These are phyloP conservation scores for Gorsachius goisagi DNA, from an alignment of 2,113 vertebrate genomes.

Conservation along the genomic window DNA sequence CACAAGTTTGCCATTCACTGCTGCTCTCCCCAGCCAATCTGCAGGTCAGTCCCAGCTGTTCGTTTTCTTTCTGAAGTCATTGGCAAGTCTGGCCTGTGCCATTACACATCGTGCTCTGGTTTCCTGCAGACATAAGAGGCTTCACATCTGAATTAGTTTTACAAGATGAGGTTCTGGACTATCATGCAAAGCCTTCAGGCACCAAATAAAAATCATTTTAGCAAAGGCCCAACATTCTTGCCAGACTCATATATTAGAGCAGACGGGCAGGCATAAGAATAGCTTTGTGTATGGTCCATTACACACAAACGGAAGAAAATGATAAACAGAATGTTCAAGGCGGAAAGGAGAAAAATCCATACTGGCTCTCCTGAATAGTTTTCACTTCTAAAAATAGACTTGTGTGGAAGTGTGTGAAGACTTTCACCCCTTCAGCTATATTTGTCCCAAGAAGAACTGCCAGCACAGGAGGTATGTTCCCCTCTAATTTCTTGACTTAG, in stretches of 20 bases:
- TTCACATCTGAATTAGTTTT: not conserved
- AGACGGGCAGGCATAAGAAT: constrained; percentile 50
- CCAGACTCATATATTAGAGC: not conserved
- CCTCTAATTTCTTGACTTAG: not conserved
- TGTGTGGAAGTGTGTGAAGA: constrained; percentile 38
- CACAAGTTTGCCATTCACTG: not conserved
- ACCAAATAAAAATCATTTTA: not conserved
- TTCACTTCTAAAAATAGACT: constrained; percentile 71
- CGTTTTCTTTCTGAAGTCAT: not conserved
- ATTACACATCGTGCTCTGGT: not conserved
- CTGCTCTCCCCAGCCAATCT: not conserved
- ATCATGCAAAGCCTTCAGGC: not conserved
- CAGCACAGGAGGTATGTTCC: not conserved
- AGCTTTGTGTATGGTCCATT: constrained; percentile 45
- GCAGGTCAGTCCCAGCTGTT: not conserved
- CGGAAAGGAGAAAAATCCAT: constrained; percentile 73
- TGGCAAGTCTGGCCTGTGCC: not conserved
- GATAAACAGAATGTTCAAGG: constrained; percentile 66
- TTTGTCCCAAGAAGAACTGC: not conserved
- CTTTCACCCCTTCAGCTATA: constrained; percentile 15
- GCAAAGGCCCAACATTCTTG: not conserved
- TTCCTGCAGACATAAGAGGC: not conserved
- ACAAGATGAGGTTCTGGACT: not conserved
- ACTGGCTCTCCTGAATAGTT: constrained; percentile 58
- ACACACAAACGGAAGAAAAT: constrained; percentile 61